Evolutionary conservation across 2,888 invertebrate genomes (phyloP), one percentile per base, ranked within the genome.

Genomic region (Malthinus seriepunctatus): DNA sequence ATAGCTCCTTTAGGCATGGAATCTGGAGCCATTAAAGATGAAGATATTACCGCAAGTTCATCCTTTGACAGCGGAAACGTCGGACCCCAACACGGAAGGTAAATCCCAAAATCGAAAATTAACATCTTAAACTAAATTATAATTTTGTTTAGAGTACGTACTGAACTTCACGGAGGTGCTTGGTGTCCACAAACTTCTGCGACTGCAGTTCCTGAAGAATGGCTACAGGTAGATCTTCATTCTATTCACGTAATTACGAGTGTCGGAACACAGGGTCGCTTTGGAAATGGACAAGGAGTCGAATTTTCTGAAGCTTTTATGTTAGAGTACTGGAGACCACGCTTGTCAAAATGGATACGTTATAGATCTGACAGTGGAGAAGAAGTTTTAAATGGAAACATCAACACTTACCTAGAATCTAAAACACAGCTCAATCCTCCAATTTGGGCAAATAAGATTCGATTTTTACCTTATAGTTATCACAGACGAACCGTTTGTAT

Each of bases 121-220:
- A 9, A 7, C 5, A 14, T 9, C 34, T 48, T 23, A 23, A 45
- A 9, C 15, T 45, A 15, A 4, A n/a, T 10, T 12, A 32, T 51
- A 52, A 42, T 63, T 66, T 64, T 60, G 79, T 81, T 31, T 85
- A 95, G 95, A 77, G 82, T 95, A 67, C 87, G 90, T 66, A 87
- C 87, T 69, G 95, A 95, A 74, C 83, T 85, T 65, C 86, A 88
- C 72, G 93, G 94, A 9, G 95, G 95, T 44, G 95, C 95, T 0
- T 96, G 95, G 96, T 96, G 96, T 80, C 95, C 96, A 8, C 87
- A 88, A 78, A 83, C 85, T 49, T 88, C 88, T 76, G 89, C 92
- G 71, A 89, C 89, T 15, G 85, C 87, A n/a, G 89, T 90, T 69
- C 83, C 88, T 2, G 84, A 83, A 59, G 90, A 91, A 77, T 90